Percentiles rank a stretch among this genome's conserved stretches.
Conservation (phyloP, 2,888 invertebrate species). For the Temnothorax unifasciatus region DNA sequence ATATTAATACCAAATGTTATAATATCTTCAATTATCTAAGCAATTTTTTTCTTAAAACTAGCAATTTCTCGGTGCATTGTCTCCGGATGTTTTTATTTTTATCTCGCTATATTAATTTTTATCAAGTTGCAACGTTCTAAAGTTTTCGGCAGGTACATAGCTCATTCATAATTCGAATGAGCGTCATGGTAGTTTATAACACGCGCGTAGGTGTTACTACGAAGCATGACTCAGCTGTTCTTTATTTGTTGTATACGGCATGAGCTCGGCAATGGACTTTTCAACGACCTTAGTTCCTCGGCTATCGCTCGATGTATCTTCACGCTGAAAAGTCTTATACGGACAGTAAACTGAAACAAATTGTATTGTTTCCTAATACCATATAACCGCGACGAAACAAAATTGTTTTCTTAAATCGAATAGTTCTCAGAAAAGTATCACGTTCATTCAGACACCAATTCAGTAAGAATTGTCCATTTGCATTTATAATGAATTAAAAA, state of each 20-base stretch:
- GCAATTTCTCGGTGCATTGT: neutral
- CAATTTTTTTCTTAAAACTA: neutral
- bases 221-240: slow-evolving; percentile 28
- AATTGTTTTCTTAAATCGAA: slow-evolving; percentile 6
- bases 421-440: neutral
- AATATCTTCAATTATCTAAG: neutral
- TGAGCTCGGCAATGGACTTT: slow-evolving; percentile 30
- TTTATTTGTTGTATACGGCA: slow-evolving; percentile 38
- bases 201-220: slow-evolving; percentile 30
- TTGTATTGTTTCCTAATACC: slow-evolving; percentile 13
- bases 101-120: neutral
- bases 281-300: slow-evolving; percentile 21
- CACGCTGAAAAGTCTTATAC: neutral
- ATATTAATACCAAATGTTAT: neutral
- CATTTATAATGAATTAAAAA: neutral
- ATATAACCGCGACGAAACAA: neutral
- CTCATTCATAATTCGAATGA: slow-evolving; percentile 39
- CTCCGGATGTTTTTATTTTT: neutral
- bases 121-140: neutral
- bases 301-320: neutral
- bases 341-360: slow-evolving; percentile 11
- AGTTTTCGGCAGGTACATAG: neutral
- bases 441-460: neutral
- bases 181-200: neutral
- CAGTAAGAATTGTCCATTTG: neutral